Base-by-base conservation (phyloP, 2,797 vertebrate species). In the Phoeniculus purpureus region DNA sequence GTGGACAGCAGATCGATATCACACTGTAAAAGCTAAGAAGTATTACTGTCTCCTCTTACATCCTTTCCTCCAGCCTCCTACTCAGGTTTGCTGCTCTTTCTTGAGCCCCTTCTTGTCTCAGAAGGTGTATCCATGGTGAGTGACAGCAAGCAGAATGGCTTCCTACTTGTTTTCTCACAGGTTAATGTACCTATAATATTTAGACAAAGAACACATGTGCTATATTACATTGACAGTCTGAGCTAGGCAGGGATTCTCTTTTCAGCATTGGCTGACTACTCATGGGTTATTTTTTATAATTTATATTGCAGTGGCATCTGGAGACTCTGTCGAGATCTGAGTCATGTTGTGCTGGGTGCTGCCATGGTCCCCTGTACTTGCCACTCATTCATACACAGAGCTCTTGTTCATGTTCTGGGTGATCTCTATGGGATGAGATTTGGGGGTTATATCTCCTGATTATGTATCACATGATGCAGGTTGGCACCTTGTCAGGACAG, bases 281-380 rank as follows among this genome's bases (percentile, higher is more conserved):
- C 93, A 87, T 16, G 75, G 48, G 37, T 87, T 90, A 74, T 90
- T 88, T 45, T 91, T 80, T 94, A 77, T 94, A 47, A 66, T 93
- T 94, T 78, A 40, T 71, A 62, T 89, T 74, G 67, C 68, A 75
- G 68, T 65, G 78, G 90, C 92, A 95, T 87, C 87, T 19, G 58
- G 92, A 93, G 90, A 29, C 68, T 93, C 55, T 4, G 0, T 81
- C 1, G 29, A 68, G 80, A 66, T 91, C 48, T 82, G 92, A 91
- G 81, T 93, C 85, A 77, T 12, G 23, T 19, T 77, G 58, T 65
- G 78, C 59, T 89, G 60, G 77, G 52, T 84, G 56, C 77, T 89
- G 68, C 73, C 21, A 3, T 26, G 29, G 29, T 61, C 67, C 34
- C 23, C 43, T 72, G 45, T 72, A 10, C 45, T 80, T 87, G 37